Conservation (phyloP, 2,888 invertebrate genomes). For the Aphidoletes aphidimyza region DNA sequence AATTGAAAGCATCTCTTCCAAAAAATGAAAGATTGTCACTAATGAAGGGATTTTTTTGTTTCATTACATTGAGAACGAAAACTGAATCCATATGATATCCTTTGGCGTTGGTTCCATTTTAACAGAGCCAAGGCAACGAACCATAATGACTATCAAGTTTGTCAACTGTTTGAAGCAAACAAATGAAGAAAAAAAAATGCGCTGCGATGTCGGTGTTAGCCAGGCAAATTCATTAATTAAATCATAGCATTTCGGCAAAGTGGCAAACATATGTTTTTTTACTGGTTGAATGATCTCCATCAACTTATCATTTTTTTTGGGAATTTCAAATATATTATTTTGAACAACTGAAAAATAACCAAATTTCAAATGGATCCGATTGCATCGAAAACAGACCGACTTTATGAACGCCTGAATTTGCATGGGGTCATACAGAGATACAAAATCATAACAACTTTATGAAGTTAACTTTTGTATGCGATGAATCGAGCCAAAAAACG, state of each 20-base stretch:
- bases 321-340: background rate
- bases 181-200: slow-evolving; percentile 35
- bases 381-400: too few species aligned
- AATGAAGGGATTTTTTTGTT: slow-evolving; percentile 22
- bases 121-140: background rate
- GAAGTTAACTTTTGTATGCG: background rate
- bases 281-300: background rate
- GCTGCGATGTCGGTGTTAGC: background rate
- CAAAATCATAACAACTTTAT: background rate
- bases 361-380: background rate
- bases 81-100: slow-evolving; percentile 12
- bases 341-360: background rate
- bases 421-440: slow-evolving; percentile 20
- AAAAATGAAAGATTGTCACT: background rate
- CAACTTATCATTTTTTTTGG: background rate
- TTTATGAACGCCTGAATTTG: background rate
- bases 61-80: background rate
- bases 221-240: slow-evolving; percentile 36
- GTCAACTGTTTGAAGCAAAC: background rate
- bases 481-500: background rate
- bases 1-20: slow-evolving; percentile 31
- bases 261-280: slow-evolving; percentile 16
- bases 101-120: background rate
- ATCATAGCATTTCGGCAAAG: slow-evolving; percentile 40
- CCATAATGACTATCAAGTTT: slow-evolving; percentile 30